Evolutionary conservation across 2,797 vertebrate species (phyloP).

Genomic region (Lycodopsis pacificus): DNA sequence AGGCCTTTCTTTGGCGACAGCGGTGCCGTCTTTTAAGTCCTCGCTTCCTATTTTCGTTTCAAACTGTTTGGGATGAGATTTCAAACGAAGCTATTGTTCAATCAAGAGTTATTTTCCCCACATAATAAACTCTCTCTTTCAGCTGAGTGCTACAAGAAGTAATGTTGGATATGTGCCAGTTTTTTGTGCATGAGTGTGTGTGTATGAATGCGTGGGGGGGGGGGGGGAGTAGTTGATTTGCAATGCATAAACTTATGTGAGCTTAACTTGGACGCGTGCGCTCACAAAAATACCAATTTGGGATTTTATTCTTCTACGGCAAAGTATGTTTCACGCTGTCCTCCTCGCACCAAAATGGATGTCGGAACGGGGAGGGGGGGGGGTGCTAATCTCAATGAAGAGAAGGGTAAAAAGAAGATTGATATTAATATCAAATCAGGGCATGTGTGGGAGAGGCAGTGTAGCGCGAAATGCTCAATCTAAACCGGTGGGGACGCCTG

Average conservation of each 20-base stretch:
- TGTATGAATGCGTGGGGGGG: background rate
- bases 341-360: constrained; percentile 56
- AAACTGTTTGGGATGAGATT: background rate
- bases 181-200: background rate
- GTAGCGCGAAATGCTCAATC: constrained; percentile 96
- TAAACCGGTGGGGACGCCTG: constrained; percentile 72
- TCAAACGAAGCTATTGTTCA: constrained; percentile 16
- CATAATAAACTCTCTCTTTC: constrained; percentile 29
- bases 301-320: constrained; percentile 54
- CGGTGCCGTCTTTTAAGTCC: constrained; percentile 3
- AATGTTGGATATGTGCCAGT: background rate
- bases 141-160: constrained; percentile 16
- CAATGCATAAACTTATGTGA: constrained; percentile 21
- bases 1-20: constrained; percentile 30
- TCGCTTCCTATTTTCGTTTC: background rate
- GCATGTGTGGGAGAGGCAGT: constrained; percentile 86
- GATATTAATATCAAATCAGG: constrained; percentile 97
- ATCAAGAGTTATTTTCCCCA: constrained; percentile 7
- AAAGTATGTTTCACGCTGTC: constrained; percentile 52
- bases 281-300: constrained; percentile 56
- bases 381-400: constrained; percentile 79
- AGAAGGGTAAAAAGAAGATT: constrained; percentile 84
- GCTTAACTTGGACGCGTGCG: constrained; percentile 28
- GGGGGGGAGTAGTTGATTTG: constrained; percentile 17
- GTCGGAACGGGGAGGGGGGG: constrained; percentile 58